A percentile compares a stretch with the other conserved stretches of the same genome.
These are phyloP conservation scores for Dendropsophus ebraccatus DNA, from an alignment of 2,113 vertebrate species.

Conservation along the genomic window DNA sequence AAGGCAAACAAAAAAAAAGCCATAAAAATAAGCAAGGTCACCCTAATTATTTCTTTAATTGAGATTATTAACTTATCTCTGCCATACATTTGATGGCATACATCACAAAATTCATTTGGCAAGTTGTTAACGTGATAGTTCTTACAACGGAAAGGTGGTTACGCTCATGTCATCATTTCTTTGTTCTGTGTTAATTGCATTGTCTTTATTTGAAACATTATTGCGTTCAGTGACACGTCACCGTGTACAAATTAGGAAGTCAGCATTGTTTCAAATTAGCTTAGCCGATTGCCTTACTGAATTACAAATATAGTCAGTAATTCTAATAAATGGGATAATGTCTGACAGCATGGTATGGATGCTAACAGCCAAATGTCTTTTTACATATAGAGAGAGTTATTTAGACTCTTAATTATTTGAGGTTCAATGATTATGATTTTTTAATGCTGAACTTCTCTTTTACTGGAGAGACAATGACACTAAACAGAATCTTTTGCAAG, in stretches of 20 bases:
- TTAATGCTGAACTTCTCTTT: not conserved
- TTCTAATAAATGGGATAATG: not conserved
- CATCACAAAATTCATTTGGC: constrained; percentile 34
- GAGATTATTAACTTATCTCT: constrained; percentile 43
- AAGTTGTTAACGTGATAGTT: constrained; percentile 36
- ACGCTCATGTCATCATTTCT: constrained; percentile 29
- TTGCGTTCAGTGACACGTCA: constrained; percentile 22
- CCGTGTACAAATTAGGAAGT: constrained; percentile 32
- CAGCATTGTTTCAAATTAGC: constrained; percentile 19
- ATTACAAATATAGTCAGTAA: constrained; percentile 23
- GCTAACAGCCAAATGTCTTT: not conserved
- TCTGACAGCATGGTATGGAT: not conserved
- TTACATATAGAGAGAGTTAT: not conserved
- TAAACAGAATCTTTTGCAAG: not conserved
- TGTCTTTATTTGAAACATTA: constrained; percentile 33
- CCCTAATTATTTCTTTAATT: constrained; percentile 17
- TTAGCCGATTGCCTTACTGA: constrained; percentile 10
- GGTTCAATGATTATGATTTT: not conserved
- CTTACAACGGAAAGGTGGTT: constrained; percentile 19
- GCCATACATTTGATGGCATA: constrained; percentile 33
- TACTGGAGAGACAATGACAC: not conserved
- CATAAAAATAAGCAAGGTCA: not conserved
- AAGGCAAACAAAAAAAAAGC: not conserved
- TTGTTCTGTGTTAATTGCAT: constrained; percentile 46
- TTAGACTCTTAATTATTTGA: not conserved